phyloP scores from a whole-genome alignment of 2,888 invertebrate genomes.

The Sinotaia quadrata region DNA sequence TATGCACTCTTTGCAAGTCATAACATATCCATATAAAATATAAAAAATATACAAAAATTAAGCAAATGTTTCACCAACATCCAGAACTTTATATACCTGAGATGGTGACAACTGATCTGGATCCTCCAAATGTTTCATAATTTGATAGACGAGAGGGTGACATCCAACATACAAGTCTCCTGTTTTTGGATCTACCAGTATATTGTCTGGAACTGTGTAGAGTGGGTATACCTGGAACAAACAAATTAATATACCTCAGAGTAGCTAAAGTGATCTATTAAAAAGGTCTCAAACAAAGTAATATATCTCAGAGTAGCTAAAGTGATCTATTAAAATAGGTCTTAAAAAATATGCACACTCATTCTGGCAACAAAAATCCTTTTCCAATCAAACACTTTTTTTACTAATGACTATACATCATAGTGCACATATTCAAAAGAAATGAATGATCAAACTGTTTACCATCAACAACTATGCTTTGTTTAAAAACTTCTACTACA shows the following conservation, averaged over 20 bases:
- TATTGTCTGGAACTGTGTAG: constrained; percentile 32
- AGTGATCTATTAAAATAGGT: background rate
- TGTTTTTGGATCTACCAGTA: constrained; percentile 32
- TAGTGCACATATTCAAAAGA: too few relatives aligned
- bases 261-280: background rate
- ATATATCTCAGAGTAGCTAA: background rate
- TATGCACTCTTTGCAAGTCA: background rate
- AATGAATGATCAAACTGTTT: too few relatives aligned
- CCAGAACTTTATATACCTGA: too few relatives aligned
- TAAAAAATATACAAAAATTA: too few relatives aligned
- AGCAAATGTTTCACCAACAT: too few relatives aligned
- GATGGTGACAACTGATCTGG: constrained; percentile 31
- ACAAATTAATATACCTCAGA: background rate
- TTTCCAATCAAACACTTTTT: too few relatives aligned
- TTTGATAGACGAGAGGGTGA: constrained; percentile 34
- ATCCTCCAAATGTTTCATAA: constrained; percentile 22
- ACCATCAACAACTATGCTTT: too few relatives aligned
- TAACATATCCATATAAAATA: too few relatives aligned
- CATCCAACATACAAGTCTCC: constrained; percentile 38
- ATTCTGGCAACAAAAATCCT: too few relatives aligned
- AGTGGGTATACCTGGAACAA: constrained; percentile 33
- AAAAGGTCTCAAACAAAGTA: background rate
- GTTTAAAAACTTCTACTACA: too few relatives aligned
- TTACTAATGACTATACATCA: too few relatives aligned
- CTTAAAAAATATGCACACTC: background rate